Evolutionary conservation across 2,888 invertebrate species (phyloP).

Genomic region (Acrocyrtus sp.): DNA sequence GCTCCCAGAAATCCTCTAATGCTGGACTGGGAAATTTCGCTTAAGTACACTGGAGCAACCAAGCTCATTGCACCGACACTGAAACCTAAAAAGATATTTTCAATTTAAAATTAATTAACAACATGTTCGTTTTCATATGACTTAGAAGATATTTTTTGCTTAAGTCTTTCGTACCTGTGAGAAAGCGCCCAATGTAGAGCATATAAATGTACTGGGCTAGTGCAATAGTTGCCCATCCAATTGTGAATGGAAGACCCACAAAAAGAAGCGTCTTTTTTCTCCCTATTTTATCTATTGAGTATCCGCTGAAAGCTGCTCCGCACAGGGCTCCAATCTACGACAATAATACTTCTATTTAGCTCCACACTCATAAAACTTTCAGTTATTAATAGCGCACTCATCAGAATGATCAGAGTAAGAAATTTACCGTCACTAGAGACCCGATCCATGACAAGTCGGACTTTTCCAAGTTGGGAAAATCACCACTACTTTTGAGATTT

Average conservation of each 20-base stretch:
- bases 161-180: slow-evolving; percentile 46
- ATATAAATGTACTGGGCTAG: slow-evolving; percentile 67
- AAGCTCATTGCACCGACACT: slow-evolving; percentile 66
- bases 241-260: slow-evolving; percentile 70
- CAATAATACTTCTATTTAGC: no score
- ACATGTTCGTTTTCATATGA: no score
- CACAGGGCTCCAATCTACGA: slow-evolving; percentile 46
- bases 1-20: slow-evolving; percentile 86
- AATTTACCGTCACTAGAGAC: slow-evolving; percentile 67
- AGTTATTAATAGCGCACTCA: no score
- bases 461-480: slow-evolving; percentile 66
- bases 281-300: slow-evolving; percentile 69
- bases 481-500: slow-evolving; percentile 27
- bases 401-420: no score
- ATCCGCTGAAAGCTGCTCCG: slow-evolving; percentile 64
- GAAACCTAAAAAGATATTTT: slow-evolving; percentile 65
- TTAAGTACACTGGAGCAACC: slow-evolving; percentile 67
- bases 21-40: slow-evolving; percentile 72
- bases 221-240: slow-evolving; percentile 72
- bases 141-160: no score
- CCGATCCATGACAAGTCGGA: slow-evolving; percentile 71
- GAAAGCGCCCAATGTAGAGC: slow-evolving; percentile 50
- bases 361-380: not conserved
- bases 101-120: no score
- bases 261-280: slow-evolving; percentile 70